Evolutionary conservation across 2,113 vertebrate genomes (phyloP).

Genomic region (Suricata suricatta): DNA sequence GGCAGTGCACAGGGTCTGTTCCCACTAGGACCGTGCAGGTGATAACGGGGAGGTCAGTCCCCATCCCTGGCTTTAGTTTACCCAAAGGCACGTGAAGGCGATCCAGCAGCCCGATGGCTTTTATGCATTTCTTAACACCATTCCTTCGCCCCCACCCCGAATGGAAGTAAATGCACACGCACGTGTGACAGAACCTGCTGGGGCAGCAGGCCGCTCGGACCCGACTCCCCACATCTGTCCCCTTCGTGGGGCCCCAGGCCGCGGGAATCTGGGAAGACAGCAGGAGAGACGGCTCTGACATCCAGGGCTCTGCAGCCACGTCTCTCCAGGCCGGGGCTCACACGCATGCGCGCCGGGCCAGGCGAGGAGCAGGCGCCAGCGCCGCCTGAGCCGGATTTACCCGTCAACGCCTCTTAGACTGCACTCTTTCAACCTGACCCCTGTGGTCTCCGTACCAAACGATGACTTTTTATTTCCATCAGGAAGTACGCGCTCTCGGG

Average conservation of each 20-base stretch:
- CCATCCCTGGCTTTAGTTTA: background rate
- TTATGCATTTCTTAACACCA: background rate
- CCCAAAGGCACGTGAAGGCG: background rate
- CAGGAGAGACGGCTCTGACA: background rate
- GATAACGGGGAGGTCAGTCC: background rate
- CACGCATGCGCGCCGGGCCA: background rate
- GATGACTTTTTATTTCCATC: background rate
- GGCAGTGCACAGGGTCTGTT: background rate
- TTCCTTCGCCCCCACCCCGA: background rate
- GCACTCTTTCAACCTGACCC: background rate
- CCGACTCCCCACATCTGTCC: too few relatives aligned
- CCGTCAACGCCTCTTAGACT: background rate
- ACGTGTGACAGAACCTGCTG: background rate
- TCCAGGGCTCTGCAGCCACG: background rate
- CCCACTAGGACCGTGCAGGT: background rate
- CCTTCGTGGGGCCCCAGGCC: background rate
- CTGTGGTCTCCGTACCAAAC: background rate
- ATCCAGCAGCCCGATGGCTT: background rate
- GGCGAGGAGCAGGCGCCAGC: background rate
- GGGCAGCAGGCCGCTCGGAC: background rate
- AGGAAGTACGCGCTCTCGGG: background rate
- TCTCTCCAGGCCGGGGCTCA: background rate
- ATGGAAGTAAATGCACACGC: background rate
- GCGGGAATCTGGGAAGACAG: background rate
- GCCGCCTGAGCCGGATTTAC: too few relatives aligned